phyloP scores from a whole-genome alignment of 2,797 vertebrate species.

The Nyctalus aviator region DNA sequence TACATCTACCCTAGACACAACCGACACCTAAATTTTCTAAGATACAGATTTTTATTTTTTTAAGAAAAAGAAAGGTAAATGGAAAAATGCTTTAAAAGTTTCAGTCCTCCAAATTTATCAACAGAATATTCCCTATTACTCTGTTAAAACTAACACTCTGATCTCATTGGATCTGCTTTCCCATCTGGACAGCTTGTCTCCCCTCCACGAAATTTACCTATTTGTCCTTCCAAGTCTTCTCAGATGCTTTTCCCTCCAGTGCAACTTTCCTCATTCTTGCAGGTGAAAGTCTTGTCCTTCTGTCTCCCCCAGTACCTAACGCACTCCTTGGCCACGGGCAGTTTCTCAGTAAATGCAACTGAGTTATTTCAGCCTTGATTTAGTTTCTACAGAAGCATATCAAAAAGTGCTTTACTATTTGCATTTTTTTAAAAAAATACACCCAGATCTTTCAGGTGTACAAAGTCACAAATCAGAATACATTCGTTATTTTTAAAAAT shows the following conservation, averaged over 20 bases:
- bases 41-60: background rate
- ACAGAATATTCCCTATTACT: background rate
- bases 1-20: background rate
- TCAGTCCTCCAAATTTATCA: background rate
- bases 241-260: background rate
- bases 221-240: background rate
- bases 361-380: constrained; percentile 7
- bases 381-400: background rate
- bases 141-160: constrained; percentile 27
- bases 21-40: constrained; percentile 2
- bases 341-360: constrained; percentile 2
- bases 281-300: background rate
- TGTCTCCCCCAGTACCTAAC: background rate
- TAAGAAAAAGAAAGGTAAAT: background rate
- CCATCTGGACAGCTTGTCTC: background rate
- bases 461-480: constrained; percentile 1
- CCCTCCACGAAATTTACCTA: background rate
- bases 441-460: background rate
- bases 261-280: background rate
- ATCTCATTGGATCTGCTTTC: background rate
- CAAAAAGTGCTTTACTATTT: constrained; percentile 15
- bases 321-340: background rate
- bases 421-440: constrained; percentile 2
- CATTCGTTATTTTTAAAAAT: background rate
- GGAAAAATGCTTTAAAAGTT: background rate